phyloP scores from a whole-genome alignment of 2,113 vertebrate species.

The Saccopteryx bilineata region DNA sequence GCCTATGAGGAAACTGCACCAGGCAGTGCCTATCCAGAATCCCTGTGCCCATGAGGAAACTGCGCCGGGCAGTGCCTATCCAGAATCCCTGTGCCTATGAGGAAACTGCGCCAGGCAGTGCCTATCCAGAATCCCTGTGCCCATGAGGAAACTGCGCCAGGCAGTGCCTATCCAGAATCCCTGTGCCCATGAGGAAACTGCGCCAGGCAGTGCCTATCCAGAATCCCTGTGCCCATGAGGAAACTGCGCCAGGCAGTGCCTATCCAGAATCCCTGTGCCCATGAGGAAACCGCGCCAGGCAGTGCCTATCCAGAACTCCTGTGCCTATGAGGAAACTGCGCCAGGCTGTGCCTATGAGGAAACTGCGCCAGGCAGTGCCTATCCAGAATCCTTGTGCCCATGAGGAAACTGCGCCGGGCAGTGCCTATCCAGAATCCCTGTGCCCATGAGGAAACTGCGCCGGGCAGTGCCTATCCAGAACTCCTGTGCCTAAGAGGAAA shows the following conservation, averaged over 20 bases:
- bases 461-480: not conserved
- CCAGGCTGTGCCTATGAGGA: not conserved
- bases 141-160: not conserved
- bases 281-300: not conserved
- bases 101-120: not conserved
- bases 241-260: not conserved
- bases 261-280: not conserved
- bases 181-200: not conserved
- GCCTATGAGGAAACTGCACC: not conserved
- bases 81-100: not conserved
- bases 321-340: not conserved
- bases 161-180: not conserved
- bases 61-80: not conserved
- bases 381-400: not conserved
- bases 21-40: not conserved
- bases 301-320: not conserved
- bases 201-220: not conserved
- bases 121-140: not conserved
- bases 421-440: not conserved
- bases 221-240: not conserved
- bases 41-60: not conserved
- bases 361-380: not conserved
- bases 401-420: not conserved
- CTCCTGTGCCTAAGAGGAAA: not conserved
- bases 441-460: not conserved